Conservation (phyloP, 2,888 invertebrate genomes). For the Spatulosminthurus flaviceps region DNA sequence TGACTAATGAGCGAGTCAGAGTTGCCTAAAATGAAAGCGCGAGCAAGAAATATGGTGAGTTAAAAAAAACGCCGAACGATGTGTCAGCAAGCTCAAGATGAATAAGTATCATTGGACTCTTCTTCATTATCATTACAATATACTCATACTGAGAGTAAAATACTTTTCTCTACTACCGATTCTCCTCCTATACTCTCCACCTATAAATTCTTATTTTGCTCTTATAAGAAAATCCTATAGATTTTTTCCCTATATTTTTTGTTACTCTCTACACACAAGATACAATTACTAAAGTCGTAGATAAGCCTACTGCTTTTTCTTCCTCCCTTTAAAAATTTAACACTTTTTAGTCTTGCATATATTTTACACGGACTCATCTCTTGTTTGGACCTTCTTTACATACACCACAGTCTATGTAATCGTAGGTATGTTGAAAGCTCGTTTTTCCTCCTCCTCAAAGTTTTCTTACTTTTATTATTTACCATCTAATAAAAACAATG, state of each 20-base stretch:
- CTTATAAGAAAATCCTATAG: too few species aligned
- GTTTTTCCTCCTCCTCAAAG: not conserved
- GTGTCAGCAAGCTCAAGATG: slow-evolving; percentile 46
- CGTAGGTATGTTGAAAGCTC: slow-evolving; percentile 6
- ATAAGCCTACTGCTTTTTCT: too few species aligned
- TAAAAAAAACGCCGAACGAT: slow-evolving; percentile 49
- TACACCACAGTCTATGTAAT: too few species aligned
- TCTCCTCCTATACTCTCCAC: not conserved
- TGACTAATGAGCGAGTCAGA: slow-evolving; percentile 58
- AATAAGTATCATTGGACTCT: slow-evolving; percentile 44
- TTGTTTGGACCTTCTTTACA: too few species aligned
- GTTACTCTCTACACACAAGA: too few species aligned
- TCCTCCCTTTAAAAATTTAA: too few species aligned
- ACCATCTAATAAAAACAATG: slow-evolving; percentile 34
- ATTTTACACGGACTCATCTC: too few species aligned
- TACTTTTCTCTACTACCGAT: slow-evolving; percentile 4
- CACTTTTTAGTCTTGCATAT: too few species aligned
- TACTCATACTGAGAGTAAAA: not conserved
- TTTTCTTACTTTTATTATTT: not conserved
- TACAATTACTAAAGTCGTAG: too few species aligned
- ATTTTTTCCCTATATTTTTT: too few species aligned
- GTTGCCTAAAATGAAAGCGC: slow-evolving; percentile 46
- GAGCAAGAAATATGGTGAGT: slow-evolving; percentile 46
- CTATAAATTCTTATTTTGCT: too few species aligned
- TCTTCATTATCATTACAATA: slow-evolving; percentile 45